Evolutionary conservation across 2,888 invertebrate species (phyloP).

Genomic region (Thelaira solivaga): DNA sequence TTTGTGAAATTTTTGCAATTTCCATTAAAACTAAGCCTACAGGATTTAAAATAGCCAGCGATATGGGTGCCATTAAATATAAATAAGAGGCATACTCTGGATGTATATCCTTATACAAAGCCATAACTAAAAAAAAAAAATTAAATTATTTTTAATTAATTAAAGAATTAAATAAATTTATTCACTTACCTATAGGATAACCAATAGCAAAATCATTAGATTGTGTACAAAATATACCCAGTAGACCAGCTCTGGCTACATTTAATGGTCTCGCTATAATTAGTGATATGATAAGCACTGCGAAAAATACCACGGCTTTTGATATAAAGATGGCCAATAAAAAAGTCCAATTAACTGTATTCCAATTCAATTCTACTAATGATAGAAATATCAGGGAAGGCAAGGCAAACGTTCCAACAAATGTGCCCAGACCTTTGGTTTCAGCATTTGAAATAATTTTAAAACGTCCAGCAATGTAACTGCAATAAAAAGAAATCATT

Average conservation of each 20-base stretch:
- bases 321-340: conserved; percentile 89
- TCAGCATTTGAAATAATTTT: conserved; percentile 89
- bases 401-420: conserved; percentile 94
- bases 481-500: conserved; percentile 73
- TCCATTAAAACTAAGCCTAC: conserved; percentile 94
- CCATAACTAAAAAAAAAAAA: conserved; percentile 81
- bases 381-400: conserved; percentile 95
- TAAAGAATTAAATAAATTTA: background rate
- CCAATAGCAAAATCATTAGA: conserved; percentile 99
- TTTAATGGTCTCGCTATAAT: conserved; percentile 88
- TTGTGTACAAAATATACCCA: conserved; percentile 96
- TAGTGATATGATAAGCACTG: conserved; percentile 86
- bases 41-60: conserved; percentile 93
- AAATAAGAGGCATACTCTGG: conserved; percentile 94
- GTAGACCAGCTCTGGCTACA: conserved; percentile 90
- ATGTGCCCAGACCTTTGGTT: conserved; percentile 92
- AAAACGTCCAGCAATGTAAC: conserved; percentile 90
- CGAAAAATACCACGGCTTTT: conserved; percentile 90
- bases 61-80: conserved; percentile 96
- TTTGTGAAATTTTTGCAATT: conserved; percentile 79
- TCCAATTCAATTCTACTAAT: conserved; percentile 89
- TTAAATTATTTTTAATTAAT: background rate
- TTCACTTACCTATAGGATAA: conserved; percentile 86
- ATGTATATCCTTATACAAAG: conserved; percentile 89
- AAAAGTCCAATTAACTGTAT: conserved; percentile 93